A percentile compares a stretch with the other conserved stretches of the same genome.
These are phyloP conservation scores for Doryteuthis pealeii DNA, from an alignment of 1,140 invertebrate species.

Conservation along the genomic window DNA sequence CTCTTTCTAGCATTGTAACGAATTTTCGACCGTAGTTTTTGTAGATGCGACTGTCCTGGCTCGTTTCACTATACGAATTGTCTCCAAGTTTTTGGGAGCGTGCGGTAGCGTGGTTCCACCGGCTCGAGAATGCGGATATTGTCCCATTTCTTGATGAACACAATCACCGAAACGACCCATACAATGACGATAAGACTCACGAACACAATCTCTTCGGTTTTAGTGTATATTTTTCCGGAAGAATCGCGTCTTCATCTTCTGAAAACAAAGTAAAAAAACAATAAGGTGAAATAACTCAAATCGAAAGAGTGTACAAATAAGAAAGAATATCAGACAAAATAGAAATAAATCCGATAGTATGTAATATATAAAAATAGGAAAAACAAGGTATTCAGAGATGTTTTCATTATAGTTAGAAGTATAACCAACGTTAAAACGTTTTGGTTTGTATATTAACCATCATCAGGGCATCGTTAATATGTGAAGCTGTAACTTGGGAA, in stretches of 20 bases:
- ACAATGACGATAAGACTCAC: conserved; percentile 40
- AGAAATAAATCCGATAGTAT: no score
- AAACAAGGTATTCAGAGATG: no score
- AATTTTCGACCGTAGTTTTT: conserved; percentile 51
- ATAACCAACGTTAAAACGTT: no score
- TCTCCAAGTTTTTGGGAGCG: conserved; percentile 53
- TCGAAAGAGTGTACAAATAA: no score
- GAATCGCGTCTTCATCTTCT: background rate
- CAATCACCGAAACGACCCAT: conserved; percentile 45
- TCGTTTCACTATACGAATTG: conserved; percentile 49
- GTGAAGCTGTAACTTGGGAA: no score
- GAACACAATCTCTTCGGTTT: conserved; percentile 44
- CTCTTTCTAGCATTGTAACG: conserved; percentile 48
- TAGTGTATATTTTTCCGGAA: conserved; percentile 15
- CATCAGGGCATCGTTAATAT: no score
- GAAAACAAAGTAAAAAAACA: no score
- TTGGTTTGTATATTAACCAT: no score
- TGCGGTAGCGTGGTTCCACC: conserved; percentile 42
- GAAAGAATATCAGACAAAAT: no score
- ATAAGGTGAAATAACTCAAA: no score
- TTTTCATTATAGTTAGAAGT: no score
- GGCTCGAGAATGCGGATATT: conserved; percentile 51
- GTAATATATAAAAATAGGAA: no score
- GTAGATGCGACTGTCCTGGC: conserved; percentile 55
- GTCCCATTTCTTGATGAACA: conserved; percentile 50